Conservation (phyloP, 2,888 invertebrate species). For the Pristionchus mayeri region DNA sequence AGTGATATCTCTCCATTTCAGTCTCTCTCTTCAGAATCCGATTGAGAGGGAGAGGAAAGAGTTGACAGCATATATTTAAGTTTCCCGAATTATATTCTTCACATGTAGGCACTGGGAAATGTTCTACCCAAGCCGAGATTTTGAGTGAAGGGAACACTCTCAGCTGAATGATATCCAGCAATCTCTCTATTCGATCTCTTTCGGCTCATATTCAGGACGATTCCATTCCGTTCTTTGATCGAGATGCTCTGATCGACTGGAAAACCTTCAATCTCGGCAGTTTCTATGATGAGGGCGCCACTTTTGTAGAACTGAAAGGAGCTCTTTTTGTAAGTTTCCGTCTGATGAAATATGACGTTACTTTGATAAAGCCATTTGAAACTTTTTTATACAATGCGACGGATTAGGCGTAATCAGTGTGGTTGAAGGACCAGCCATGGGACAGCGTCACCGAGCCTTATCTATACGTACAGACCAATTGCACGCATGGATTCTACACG, state of each 20-base stretch:
- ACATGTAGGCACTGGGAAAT: no score
- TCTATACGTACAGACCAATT: constrained; percentile 25
- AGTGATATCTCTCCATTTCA: no score
- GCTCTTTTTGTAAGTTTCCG: not conserved
- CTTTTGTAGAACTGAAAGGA: not conserved
- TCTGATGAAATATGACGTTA: not conserved
- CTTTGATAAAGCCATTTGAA: no score
- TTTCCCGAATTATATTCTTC: no score
- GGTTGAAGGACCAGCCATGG: not conserved
- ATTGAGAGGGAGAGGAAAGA: not conserved
- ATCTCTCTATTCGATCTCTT: no score
- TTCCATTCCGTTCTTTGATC: not conserved
- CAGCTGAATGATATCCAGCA: no score
- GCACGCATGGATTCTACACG: not conserved
- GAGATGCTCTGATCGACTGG: constrained; percentile 11
- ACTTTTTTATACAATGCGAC: no score
- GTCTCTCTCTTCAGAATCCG: not conserved
- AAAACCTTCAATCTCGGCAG: not conserved
- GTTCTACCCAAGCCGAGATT: no score
- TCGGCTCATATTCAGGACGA: not conserved
- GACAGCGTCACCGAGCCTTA: constrained; percentile 17
- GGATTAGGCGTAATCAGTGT: no score
- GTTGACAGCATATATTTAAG: no score
- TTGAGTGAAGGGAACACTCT: no score
- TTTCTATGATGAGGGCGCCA: not conserved